Conservation (phyloP, 2,888 invertebrate genomes). For the Megalurothrips usitatus region DNA sequence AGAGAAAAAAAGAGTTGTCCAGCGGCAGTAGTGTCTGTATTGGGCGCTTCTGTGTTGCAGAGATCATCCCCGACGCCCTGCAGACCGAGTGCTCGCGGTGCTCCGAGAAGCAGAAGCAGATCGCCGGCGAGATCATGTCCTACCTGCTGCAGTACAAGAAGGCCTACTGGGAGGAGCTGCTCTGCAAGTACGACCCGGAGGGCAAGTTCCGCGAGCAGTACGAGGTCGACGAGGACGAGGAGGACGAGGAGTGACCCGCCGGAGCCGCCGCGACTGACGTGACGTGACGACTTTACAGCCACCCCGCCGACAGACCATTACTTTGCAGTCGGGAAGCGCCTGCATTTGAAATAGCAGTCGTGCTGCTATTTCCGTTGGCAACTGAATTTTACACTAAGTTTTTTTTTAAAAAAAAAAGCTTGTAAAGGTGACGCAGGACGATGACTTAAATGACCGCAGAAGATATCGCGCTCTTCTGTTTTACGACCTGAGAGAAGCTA, state of each 20-base stretch:
- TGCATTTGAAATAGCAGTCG: no score
- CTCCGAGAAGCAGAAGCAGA: conserved; percentile 38
- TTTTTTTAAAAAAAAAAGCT: no score
- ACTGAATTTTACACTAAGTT: no score
- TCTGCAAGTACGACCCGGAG: conserved; percentile 39
- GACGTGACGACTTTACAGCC: no score
- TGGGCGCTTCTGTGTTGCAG: conserved; percentile 34
- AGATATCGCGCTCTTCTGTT: no score
- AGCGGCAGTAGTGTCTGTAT: no score
- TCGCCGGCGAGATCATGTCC: conserved; percentile 38
- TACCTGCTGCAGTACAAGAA: conserved; percentile 38
- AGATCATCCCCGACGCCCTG: conserved; percentile 40
- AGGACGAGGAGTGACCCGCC: not conserved
- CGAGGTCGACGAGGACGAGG: conserved; percentile 25
- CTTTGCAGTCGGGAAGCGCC: not conserved
- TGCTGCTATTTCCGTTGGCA: no score
- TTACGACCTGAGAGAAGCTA: no score
- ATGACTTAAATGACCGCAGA: no score
- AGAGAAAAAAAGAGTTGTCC: no score
- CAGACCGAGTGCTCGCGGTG: conserved; percentile 40
- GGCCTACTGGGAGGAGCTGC: conserved; percentile 38
- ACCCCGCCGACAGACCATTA: not conserved
- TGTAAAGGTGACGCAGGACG: no score
- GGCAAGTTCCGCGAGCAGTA: conserved; percentile 34
- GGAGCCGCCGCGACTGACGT: no score